Evolutionary conservation across 2,888 invertebrate species (phyloP).

Genomic region (Lithophane leautieri): DNA sequence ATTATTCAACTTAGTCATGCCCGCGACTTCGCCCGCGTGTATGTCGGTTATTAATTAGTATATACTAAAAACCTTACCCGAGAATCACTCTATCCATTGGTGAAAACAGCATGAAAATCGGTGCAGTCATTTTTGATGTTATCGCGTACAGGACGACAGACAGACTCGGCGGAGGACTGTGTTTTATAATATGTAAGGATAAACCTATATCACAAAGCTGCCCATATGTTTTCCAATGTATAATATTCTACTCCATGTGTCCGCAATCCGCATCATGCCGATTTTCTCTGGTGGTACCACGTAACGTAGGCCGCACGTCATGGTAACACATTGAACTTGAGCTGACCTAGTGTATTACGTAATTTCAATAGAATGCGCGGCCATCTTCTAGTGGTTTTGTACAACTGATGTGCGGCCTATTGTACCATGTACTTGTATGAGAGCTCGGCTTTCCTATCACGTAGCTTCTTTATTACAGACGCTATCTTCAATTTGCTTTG

Average conservation of each 20-base stretch:
- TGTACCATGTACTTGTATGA: slow-evolving; percentile 19
- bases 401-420: neutral
- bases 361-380: neutral
- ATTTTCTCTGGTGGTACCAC: slow-evolving; percentile 22
- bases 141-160: too few relatives aligned
- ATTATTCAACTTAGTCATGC: slow-evolving; percentile 1
- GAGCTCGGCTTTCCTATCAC: slow-evolving; percentile 56
- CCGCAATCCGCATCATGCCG: slow-evolving; percentile 22
- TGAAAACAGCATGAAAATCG: too few relatives aligned
- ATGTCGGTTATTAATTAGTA: too few relatives aligned
- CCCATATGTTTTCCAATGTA: neutral
- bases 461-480: slow-evolving; percentile 56
- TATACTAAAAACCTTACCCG: too few relatives aligned
- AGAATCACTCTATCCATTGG: too few relatives aligned
- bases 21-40: too few relatives aligned
- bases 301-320: neutral
- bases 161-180: too few relatives aligned
- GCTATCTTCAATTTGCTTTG: slow-evolving; percentile 63
- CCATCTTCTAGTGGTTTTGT: neutral
- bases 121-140: too few relatives aligned
- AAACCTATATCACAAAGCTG: neutral
- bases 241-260: neutral
- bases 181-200: too few relatives aligned
- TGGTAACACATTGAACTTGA: neutral
- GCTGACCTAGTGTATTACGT: neutral